Conservation (phyloP, 2,797 vertebrate species). For the Buceros bicornis region DNA sequence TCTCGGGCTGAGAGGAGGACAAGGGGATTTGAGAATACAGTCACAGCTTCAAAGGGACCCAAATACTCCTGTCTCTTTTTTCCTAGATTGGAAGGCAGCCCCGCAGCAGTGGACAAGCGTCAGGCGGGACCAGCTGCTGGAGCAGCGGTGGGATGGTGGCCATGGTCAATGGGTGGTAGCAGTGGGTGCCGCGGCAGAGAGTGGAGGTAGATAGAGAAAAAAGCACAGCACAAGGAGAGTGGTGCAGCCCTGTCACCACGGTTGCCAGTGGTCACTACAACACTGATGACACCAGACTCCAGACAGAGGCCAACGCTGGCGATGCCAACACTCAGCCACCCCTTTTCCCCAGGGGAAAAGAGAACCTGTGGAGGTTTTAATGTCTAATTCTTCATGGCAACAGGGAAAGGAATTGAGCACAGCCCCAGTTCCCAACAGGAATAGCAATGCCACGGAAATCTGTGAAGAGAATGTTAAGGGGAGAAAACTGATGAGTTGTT, state of each 20-base stretch:
- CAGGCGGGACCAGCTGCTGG: fast-evolving
- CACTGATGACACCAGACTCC: not conserved
- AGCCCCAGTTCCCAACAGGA: not conserved
- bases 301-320: fast-evolving
- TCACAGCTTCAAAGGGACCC: not conserved
- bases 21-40: not conserved
- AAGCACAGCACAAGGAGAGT: not conserved
- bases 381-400: not conserved
- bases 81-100: not conserved
- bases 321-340: fast-evolving
- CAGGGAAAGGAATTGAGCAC: not conserved
- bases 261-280: fast-evolving
- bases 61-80: not conserved
- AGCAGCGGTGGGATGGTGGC: fast-evolving
- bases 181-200: fast-evolving
- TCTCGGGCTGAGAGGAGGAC: not conserved
- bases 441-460: not conserved
- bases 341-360: not conserved
- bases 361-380: not conserved
- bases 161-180: not conserved
- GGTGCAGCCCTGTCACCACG: not conserved
- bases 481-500: not conserved
- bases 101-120: fast-evolving
- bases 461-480: not conserved
- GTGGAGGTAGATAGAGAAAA: not conserved